Percentiles rank a stretch among this genome's conserved stretches.
These are phyloP conservation scores for Petroica traversi DNA, from an alignment of 2,113 vertebrate genomes.

Conservation along the genomic window DNA sequence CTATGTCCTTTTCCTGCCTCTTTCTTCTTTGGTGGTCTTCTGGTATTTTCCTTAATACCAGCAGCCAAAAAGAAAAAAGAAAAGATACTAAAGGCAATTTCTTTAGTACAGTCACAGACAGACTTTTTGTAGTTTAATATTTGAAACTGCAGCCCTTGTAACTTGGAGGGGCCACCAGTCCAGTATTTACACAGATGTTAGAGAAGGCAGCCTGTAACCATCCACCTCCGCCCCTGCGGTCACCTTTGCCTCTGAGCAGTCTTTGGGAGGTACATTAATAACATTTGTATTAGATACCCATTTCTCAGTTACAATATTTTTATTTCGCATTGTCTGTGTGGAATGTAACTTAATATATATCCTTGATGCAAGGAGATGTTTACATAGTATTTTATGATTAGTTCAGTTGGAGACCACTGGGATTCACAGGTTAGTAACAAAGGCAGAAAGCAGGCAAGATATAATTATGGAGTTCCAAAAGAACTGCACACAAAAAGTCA, in stretches of 20 bases:
- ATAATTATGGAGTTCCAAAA: background rate
- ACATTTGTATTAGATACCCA: conserved; percentile 74
- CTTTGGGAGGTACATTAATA: conserved; percentile 80
- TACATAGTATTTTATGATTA: conserved; percentile 75
- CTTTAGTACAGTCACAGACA: conserved; percentile 69
- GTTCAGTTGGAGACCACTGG: conserved; percentile 49
- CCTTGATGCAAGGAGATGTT: conserved; percentile 62
- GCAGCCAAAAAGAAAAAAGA: conserved; percentile 49
- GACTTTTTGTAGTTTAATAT: conserved; percentile 74
- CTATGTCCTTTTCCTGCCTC: conserved; percentile 68
- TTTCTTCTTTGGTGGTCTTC: conserved; percentile 77
- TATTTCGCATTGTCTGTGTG: conserved; percentile 71
- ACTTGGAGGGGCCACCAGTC: conserved; percentile 63
- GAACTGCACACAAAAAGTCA: background rate
- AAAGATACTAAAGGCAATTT: conserved; percentile 56
- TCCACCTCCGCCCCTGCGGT: conserved; percentile 73
- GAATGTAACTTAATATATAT: conserved; percentile 74
- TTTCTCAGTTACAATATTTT: conserved; percentile 75
- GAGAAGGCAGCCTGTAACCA: conserved; percentile 73
- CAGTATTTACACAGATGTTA: conserved; percentile 84
- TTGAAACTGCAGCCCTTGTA: conserved; percentile 71
- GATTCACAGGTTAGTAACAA: conserved; percentile 53
- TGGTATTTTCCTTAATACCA: conserved; percentile 70
- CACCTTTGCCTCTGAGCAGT: conserved; percentile 81
- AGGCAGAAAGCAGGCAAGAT: background rate